Conservation (phyloP, 2,888 invertebrate genomes). For the Macrostomum cliftonense region DNA sequence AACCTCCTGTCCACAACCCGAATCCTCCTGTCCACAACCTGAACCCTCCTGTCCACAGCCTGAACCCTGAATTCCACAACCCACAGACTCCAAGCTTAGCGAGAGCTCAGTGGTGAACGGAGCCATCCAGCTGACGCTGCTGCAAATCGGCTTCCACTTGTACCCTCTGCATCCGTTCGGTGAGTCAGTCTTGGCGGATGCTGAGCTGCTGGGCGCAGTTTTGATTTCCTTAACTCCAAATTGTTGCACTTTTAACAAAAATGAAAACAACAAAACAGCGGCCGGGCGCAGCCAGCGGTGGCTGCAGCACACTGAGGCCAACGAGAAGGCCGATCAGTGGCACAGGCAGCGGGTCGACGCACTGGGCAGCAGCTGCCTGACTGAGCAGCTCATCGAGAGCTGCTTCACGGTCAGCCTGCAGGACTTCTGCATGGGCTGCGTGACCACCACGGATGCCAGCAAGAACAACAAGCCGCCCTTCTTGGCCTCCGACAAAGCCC, state of each 20-base stretch:
- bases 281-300: conserved; percentile 69
- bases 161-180: conserved; percentile 83
- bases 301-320: conserved; percentile 56
- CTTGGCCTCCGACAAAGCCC: conserved; percentile 43
- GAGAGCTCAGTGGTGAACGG: conserved; percentile 57
- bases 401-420: conserved; percentile 71
- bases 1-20: too few relatives aligned
- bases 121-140: conserved; percentile 71
- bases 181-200: conserved; percentile 16
- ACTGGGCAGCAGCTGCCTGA: conserved; percentile 5
- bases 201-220: too few relatives aligned
- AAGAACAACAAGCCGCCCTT: conserved; percentile 45
- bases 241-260: too few relatives aligned
- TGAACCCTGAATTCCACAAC: too few relatives aligned
- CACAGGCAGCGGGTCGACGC: conserved; percentile 11
- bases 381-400: conserved; percentile 55
- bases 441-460: conserved; percentile 44
- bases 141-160: conserved; percentile 57
- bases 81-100: conserved; percentile 45
- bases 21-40: background rate
- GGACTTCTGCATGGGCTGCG: conserved; percentile 70
- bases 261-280: too few relatives aligned
- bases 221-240: too few relatives aligned
- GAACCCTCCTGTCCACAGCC: too few relatives aligned
- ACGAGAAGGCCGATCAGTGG: background rate